Evolutionary conservation across 1,140 invertebrate genomes (phyloP), one percentile per base, ranked within the genome.

Genomic region (Mylabris phalerata): DNA sequence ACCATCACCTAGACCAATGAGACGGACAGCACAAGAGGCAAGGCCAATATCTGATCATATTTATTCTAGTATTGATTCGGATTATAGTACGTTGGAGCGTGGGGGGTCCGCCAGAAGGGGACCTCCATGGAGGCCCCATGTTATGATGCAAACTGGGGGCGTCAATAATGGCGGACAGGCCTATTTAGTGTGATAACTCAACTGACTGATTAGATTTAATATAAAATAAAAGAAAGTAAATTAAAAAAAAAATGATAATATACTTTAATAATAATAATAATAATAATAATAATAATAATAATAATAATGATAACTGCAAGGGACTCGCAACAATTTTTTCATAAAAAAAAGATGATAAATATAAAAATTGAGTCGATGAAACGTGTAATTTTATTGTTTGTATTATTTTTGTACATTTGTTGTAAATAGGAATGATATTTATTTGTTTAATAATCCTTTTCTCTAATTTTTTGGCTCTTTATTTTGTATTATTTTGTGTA

Each of bases 51-150:
- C 88, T 55, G 89, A 91, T 76, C 89, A 91, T 74, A 91, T 92
- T 66, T 92, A 92, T 71, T 90, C 88, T 27, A 89, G 87, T 65
- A 91, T 92, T 73, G 89, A 91, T 73, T 90, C 88, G 55, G 89
- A 91, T 72, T 90, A 92, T 67, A 82, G 81, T 58, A 81, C 80
- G 26, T 67, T 81, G 10, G 78, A 82, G 68, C 73, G 77, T 62
- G 78, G 75, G 50, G 77, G 77, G 70, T 75, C 76, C 61, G 62
- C 74, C 67, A 50, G 71, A 59, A 48, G 75, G 61, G 56, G 73
- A 57, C 57, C 75, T 62, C 59, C 73, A 65, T 64, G 74, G 76
- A 48, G 76, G 71, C 56, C 71, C 61, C 73, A 68, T 64, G 70
- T 61, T 66, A 74, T 62, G 71, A 70, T 61, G 70, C 71, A 57